Percentiles rank a stretch among this genome's conserved stretches.
phyloP scores from a whole-genome alignment of 2,888 invertebrate genomes.

The Oxyteleia sp. region DNA sequence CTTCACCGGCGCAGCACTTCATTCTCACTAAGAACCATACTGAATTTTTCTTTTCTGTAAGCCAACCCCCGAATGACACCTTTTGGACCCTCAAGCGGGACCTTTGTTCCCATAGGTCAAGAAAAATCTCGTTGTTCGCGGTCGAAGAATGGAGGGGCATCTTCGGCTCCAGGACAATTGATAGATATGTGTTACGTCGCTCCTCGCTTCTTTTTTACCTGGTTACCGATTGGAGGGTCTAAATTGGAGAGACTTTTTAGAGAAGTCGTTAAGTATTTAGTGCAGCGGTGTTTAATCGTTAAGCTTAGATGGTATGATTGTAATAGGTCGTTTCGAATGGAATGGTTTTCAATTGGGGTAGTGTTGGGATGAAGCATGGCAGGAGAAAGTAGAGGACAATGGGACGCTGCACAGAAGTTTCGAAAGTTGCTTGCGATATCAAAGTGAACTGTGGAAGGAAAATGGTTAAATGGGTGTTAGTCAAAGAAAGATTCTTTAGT shows the following conservation, averaged over 20 bases:
- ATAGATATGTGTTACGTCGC: slow-evolving; percentile 43
- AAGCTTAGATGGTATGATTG: slow-evolving; percentile 2
- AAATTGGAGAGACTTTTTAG: slow-evolving; percentile 34
- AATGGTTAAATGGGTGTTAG: too few relatives aligned
- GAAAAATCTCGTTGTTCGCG: slow-evolving; percentile 73
- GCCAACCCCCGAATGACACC: slow-evolving; percentile 71
- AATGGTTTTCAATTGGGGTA: neutral
- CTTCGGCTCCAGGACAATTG: slow-evolving; percentile 43
- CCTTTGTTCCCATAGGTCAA: slow-evolving; percentile 79
- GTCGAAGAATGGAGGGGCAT: slow-evolving; percentile 44
- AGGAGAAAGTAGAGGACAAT: too few relatives aligned
- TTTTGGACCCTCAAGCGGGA: slow-evolving; percentile 73
- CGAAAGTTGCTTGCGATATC: too few relatives aligned
- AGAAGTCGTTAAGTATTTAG: slow-evolving; percentile 46
- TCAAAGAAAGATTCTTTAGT: too few relatives aligned
- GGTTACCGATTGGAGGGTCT: neutral
- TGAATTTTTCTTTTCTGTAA: slow-evolving; percentile 81
- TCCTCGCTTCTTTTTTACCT: neutral
- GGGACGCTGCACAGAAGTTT: too few relatives aligned
- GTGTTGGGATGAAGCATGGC: too few relatives aligned
- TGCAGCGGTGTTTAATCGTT: slow-evolving; percentile 23
- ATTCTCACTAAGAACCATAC: slow-evolving; percentile 82
- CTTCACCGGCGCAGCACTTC: slow-evolving; percentile 82
- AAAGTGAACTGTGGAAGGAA: too few relatives aligned
- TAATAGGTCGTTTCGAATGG: neutral